Base-by-base conservation (phyloP, 2,113 vertebrate genomes). In the Prietella phreatophila region DNA sequence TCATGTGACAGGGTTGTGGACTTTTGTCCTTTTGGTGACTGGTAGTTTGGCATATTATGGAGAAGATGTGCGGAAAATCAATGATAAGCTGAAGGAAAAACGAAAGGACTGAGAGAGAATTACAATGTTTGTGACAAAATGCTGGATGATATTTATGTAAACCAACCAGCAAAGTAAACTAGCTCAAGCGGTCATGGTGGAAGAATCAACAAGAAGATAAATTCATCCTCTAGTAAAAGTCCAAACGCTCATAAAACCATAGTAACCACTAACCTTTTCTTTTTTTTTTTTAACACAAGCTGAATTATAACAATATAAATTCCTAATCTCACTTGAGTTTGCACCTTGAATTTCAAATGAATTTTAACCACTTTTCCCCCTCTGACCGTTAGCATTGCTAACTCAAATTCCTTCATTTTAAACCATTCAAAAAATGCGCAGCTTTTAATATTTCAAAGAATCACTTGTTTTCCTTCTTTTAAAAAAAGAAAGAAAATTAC, bases 1-100 rank as follows among this genome's bases (percentile, higher is more conserved):
- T n/a, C 82, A 84, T 22, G 42, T 84, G 82, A 84, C 39, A 8
- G 27, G 73, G 27, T 79, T 27, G 84, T 60, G 33, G 36, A 61
- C 36, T 50, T 60, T 60, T 78, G 55, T 78, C 33, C 71, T 60
- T 75, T 50, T 55, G 30, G 13, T 55, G 76, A 80, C 76, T 55
- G 76, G 50, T 30, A 19, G 27, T 55, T 55, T 33, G 14, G 14
- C 7, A 30, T 80, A n/a, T 50, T 78, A 50, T 25, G 11, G 42
- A 78, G 25, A 50, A 73, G 47, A 69, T 69, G 61, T 61, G 17
- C 11, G 27, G 81, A 53, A 78, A 78, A 78, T 78, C 75, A n/a
- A 50, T 50, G 39, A 76, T 25, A 76, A 0, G 8, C 4, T 6
- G 39, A 78, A 53, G 75, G 25, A 50, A 50, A 55, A 50, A 47